Percentiles rank a stretch among this genome's conserved stretches.
These are phyloP conservation scores for Macrosoma leucophasiata DNA, from an alignment of 2,888 invertebrate genomes.

Conservation along the genomic window DNA sequence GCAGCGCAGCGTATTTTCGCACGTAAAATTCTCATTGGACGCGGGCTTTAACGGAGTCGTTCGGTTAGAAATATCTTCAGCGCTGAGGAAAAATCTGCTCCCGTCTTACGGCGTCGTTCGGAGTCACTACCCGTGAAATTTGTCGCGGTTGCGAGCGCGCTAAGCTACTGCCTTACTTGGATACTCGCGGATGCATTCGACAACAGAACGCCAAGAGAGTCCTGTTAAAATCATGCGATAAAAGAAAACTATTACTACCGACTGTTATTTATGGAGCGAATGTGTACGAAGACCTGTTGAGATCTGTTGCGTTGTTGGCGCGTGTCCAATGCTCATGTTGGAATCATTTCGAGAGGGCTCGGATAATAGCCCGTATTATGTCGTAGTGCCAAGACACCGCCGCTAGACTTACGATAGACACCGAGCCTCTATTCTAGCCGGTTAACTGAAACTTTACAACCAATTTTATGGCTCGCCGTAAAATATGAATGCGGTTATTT, in stretches of 20 bases:
- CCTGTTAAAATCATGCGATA: too few species aligned
- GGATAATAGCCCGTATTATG: constrained; percentile 44
- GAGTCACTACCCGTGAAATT: constrained; percentile 66
- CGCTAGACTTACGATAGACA: constrained; percentile 29
- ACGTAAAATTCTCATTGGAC: constrained; percentile 39
- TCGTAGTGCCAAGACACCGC: constrained; percentile 33
- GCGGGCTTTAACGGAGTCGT: constrained; percentile 42
- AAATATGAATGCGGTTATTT: too few species aligned
- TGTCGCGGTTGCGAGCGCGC: constrained; percentile 46
- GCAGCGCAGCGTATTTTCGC: constrained; percentile 32
- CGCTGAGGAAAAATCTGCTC: constrained; percentile 52
- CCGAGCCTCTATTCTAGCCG: constrained; percentile 11
- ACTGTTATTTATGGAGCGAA: constrained; percentile 24
- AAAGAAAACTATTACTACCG: constrained; percentile 6
- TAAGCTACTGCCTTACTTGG: constrained; percentile 28
- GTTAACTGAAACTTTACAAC: constrained; percentile 19
- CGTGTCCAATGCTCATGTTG: constrained; percentile 47
- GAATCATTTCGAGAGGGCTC: constrained; percentile 45
- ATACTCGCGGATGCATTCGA: constrained; percentile 30
- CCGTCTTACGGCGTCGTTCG: constrained; percentile 49
- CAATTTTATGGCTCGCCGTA: too few species aligned
- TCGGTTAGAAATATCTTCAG: constrained; percentile 54
- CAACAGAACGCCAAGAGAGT: background rate
- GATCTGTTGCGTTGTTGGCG: constrained; percentile 63
- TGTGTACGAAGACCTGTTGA: constrained; percentile 44